Conservation (phyloP, 2,797 vertebrate species). For the Phoxinus dragarum region DNA sequence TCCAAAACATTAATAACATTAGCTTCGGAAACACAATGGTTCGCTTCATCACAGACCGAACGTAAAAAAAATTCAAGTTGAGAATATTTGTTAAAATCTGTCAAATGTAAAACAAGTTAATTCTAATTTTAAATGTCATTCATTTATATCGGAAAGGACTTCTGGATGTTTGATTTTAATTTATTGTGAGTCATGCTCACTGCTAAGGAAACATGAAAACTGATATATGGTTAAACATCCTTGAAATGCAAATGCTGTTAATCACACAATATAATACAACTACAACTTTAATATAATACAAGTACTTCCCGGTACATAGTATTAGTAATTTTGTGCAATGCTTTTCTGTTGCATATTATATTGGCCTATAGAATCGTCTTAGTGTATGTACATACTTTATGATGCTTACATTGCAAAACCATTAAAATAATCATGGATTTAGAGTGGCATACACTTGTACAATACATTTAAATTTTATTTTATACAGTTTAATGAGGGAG, state of each 20-base stretch:
- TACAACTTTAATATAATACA: constrained; percentile 1
- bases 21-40: background rate
- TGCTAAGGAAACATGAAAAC: background rate
- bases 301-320: no score
- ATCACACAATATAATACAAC: constrained; percentile 2
- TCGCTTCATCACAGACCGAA: background rate
- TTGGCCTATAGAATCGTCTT: no score
- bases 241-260: background rate
- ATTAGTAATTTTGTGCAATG: no score
- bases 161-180: background rate
- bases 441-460: background rate
- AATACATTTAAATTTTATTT: background rate
- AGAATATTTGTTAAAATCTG: background rate
- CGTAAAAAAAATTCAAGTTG: background rate
- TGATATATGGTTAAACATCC: background rate
- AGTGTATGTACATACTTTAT: no score
- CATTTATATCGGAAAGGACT: background rate
- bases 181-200: background rate
- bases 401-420: no score
- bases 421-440: background rate
- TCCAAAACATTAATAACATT: background rate
- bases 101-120: background rate
- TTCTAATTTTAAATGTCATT: background rate
- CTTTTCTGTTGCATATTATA: no score
- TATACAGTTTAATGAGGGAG: background rate